Base-by-base conservation (phyloP, 2,797 vertebrate species). In the Poliocrania exsul region DNA sequence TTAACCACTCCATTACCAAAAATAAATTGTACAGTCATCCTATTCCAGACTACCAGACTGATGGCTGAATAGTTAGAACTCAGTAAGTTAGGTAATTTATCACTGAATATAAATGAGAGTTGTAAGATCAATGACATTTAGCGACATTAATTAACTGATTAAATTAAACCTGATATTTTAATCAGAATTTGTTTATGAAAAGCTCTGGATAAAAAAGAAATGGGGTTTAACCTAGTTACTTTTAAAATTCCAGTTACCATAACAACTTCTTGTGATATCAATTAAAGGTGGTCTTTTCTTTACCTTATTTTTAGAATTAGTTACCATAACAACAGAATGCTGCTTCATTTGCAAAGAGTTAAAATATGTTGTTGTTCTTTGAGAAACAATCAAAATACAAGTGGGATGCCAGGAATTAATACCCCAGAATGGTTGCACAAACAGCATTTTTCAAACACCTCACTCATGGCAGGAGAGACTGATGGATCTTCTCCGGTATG, bases 101-200 rank as follows among this genome's bases (percentile, higher is more conserved):
- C 92, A 95, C 84, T 97, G 97, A 97, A 98, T 98, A 93, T 96
- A 97, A 98, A 98, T 98, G 97, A 98, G 97, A 98, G 33, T 97
- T 98, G 93, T 92, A 97, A 98, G 97, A 98, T 97, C 98, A 98
- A 97, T 98, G 98, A 98, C 98, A 98, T 98, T 98, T 98, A 97
- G 97, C 98, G 98, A 98, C 98, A 98, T 98, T 98, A 98, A 98
- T 98, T 98, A 98, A 98, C 98, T 98, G 97, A 98, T 98, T 98
- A 98, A 98, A 98, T 98, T 98, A 98, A 98, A 98, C 97, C 97
- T 98, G 98, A 97, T 98, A 98, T 98, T 98, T 98, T 98, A 98
- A 98, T 98, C 97, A 98, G 97, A 98, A 98, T 98, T 98, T 98
- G 97, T 98, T 98, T 98, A 98, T 97, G 96, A 93, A 96, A 95